Percentiles rank a stretch among this genome's conserved stretches.
These are phyloP conservation scores for Puma concolor DNA, from an alignment of 2,113 vertebrate genomes.

Conservation along the genomic window DNA sequence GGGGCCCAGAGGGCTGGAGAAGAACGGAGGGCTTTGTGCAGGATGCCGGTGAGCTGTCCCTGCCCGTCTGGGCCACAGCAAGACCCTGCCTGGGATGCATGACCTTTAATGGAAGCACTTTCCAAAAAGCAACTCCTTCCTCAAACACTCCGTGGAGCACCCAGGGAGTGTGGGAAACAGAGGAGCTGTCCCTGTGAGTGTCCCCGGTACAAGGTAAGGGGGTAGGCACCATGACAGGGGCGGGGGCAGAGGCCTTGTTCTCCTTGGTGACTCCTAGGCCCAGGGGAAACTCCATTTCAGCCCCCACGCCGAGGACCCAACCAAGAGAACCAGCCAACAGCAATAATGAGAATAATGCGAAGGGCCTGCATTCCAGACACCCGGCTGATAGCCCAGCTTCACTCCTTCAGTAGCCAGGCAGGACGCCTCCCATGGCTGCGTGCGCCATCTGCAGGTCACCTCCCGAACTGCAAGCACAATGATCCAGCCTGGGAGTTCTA, in stretches of 20 bases:
- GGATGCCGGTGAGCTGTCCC: background rate
- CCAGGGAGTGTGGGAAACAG: accelerated
- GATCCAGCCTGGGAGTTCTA: background rate
- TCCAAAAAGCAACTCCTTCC: background rate
- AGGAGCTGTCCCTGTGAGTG: accelerated
- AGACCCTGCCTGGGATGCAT: background rate
- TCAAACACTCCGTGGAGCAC: background rate
- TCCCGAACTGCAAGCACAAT: background rate
- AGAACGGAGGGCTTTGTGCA: background rate
- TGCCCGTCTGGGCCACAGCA: background rate
- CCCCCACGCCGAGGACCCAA: background rate
- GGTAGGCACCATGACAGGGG: background rate
- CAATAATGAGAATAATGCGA: background rate
- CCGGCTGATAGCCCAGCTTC: background rate
- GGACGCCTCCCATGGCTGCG: background rate
- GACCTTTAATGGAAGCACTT: background rate
- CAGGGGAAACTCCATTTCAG: background rate
- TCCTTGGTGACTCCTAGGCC: background rate
- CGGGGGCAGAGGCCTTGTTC: background rate
- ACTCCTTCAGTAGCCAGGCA: accelerated
- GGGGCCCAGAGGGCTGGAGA: background rate
- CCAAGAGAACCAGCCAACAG: background rate
- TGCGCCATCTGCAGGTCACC: slow-evolving; percentile 39
- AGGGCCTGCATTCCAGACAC: background rate
- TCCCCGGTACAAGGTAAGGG: background rate